Evolutionary conservation across 2,888 invertebrate genomes (phyloP), one percentile per base, ranked within the genome.

Genomic region (Pyralis farinalis): DNA sequence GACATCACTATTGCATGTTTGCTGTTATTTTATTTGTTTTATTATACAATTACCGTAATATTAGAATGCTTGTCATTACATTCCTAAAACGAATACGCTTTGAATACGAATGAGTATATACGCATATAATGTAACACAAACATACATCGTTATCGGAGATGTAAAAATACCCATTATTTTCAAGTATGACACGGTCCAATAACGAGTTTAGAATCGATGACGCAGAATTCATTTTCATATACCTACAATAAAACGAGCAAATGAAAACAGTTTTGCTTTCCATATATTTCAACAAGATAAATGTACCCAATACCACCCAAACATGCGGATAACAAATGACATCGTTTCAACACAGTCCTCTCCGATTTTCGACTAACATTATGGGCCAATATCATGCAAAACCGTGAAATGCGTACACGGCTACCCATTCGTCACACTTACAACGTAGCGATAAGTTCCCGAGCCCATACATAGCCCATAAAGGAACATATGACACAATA

Each of bases 301-400:
- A 70, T 71, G 63, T 57, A 46, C 58, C 53, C 64, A 71, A 69
- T 68, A 67, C 58, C 37, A 52, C 48, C 63, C 59, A 59, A 63
- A 66, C 55, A 58, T 50, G 51, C 47, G 55, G 52, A 55, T 64
- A 70, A 70, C 58, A 63, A 57, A 71, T 63, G 63, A 55, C 56
- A 57, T 66, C 60, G 63, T 63, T 70, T 57, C 54, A 51, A 51
- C 64, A 49, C 64, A 59, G 56, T 63, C 65, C 66, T 58, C 58
- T 54, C 55, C 32, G 43, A 55, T 56, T 64, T 63, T 63, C 59
- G 49, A 57, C 56, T 48, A 53, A 59, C 69, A 64, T 70, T 69
- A 68, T 58, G 64, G 55, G 44, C 51, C 64, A 64, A 63, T 69
- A 66, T 61, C 60, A 62, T 52, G 49, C 44, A 46, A 55, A 55